phyloP scores from a whole-genome alignment of 1,140 invertebrate genomes.

The Sycobia sp. region DNA sequence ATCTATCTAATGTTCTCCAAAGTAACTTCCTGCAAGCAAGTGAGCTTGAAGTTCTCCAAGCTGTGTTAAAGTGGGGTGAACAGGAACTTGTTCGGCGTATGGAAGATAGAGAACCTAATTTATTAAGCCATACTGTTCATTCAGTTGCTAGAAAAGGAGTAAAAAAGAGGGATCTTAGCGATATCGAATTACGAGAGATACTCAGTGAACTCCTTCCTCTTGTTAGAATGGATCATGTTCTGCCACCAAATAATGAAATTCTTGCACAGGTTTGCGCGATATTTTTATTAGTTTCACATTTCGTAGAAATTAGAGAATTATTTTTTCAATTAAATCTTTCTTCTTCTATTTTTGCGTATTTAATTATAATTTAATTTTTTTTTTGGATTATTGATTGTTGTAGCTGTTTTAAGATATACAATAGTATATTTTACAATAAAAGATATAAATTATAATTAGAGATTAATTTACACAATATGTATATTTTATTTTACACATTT shows the following conservation, averaged over 20 bases:
- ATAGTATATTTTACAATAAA: no score
- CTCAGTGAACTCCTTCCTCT: conserved; percentile 81
- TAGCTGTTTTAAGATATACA: no score
- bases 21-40: conserved; percentile 92
- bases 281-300: no score
- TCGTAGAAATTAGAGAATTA: no score
- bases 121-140: conserved; percentile 89
- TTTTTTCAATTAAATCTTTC: no score
- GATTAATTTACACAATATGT: no score
- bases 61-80: conserved; percentile 91
- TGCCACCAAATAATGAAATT: conserved; percentile 84
- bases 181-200: conserved; percentile 85
- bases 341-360: no score
- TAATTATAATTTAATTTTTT: no score
- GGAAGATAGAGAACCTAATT: conserved; percentile 89
- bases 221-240: conserved; percentile 86
- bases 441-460: no score
- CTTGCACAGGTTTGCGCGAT: conserved; percentile 69
- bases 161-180: conserved; percentile 83
- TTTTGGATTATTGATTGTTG: no score
- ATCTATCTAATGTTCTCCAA: conserved; percentile 79
- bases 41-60: conserved; percentile 85
- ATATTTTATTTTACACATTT: neutral
- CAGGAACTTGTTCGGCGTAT: conserved; percentile 79
- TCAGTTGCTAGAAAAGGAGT: conserved; percentile 85